Evolutionary conservation across 2,888 invertebrate species (phyloP).

Genomic region (Tetheella fluctuosa): DNA sequence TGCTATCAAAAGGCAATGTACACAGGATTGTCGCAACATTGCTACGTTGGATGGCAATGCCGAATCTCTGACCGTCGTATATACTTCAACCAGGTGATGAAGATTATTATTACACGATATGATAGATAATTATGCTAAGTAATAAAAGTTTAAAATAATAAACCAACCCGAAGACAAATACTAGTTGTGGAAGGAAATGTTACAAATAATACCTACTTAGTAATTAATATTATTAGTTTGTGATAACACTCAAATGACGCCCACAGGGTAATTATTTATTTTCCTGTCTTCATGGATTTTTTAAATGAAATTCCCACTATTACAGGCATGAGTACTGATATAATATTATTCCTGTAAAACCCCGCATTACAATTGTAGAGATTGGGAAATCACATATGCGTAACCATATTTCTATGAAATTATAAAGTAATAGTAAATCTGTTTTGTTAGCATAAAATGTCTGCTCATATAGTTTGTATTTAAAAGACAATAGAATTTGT

Average conservation of each 20-base stretch:
- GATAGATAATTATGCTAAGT: neutral
- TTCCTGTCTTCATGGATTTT: neutral
- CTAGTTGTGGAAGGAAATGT: neutral
- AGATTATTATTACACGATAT: too few species aligned
- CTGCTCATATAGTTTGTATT: too few species aligned
- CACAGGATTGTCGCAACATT: too few species aligned
- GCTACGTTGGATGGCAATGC: too few species aligned
- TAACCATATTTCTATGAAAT: neutral
- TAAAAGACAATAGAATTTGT: too few species aligned
- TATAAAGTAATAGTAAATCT: neutral
- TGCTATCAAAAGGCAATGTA: too few species aligned
- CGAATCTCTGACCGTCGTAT: too few species aligned
- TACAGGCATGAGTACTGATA: neutral
- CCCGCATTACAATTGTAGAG: neutral
- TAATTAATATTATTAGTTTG: neutral
- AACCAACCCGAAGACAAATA: neutral
- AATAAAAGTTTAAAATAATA: neutral
- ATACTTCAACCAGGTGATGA: too few species aligned
- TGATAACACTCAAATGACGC: neutral
- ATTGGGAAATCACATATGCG: neutral
- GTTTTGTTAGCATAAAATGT: too few species aligned
- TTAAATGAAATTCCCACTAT: neutral
- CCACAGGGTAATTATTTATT: neutral
- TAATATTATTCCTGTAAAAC: neutral
- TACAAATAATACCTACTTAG: neutral